These are phyloP conservation scores for Diacarnus erythraeanus DNA, from an alignment of 37 sponge, comb jelly and placozoan genomes.

Conservation along the genomic window DNA sequence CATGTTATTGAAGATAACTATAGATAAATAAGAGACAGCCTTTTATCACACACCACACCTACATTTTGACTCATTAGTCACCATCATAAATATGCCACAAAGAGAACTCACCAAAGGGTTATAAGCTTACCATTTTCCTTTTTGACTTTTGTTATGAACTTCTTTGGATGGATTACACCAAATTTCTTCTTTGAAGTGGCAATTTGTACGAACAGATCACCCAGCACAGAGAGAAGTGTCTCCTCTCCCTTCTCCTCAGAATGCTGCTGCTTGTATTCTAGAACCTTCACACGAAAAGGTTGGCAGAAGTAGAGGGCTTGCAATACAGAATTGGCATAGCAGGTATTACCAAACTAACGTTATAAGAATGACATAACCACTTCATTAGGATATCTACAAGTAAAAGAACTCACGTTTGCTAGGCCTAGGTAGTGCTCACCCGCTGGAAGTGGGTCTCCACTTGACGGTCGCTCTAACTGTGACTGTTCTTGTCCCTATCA, in stretches of 20 bases:
- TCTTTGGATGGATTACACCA: constrained; percentile 45
- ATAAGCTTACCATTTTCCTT: constrained; percentile 83
- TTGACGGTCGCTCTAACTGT: constrained; percentile 10
- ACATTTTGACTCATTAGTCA: background rate
- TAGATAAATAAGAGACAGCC: background rate
- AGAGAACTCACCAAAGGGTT: background rate
- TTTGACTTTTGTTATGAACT: constrained; percentile 67
- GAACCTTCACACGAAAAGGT: constrained; percentile 88
- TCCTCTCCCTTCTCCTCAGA: constrained; percentile 30
- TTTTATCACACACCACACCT: background rate
- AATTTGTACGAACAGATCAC: constrained; percentile 84
- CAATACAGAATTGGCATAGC: constrained; percentile 96
- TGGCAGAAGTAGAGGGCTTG: constrained; percentile 95
- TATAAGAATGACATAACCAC: background rate
- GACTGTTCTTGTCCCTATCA: constrained; percentile 50
- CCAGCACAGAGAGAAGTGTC: constrained; percentile 75
- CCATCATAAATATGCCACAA: background rate
- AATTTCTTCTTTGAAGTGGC: constrained; percentile 52
- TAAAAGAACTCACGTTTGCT: constrained; percentile 53
- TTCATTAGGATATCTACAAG: background rate
- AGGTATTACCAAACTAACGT: constrained; percentile 94
- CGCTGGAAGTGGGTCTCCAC: constrained; percentile 37
- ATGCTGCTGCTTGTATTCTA: constrained; percentile 21
- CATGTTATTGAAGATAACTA: constrained; percentile 86
- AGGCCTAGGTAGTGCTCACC: constrained; percentile 65